These are phyloP conservation scores for Triplophysa siluroides DNA, from an alignment of 2,113 vertebrate genomes.

Conservation along the genomic window DNA sequence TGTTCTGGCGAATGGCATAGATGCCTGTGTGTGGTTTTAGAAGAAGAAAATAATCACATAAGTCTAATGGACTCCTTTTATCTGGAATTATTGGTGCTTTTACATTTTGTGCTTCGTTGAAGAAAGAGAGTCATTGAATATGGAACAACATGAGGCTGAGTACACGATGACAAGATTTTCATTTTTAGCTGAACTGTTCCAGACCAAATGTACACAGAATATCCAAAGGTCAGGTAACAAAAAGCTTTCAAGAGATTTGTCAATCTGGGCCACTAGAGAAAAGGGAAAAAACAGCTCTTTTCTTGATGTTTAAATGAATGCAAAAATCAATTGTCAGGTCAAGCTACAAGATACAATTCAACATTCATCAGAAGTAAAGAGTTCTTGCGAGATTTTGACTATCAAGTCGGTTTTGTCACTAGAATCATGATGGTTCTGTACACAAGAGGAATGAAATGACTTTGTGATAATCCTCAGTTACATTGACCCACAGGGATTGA, in stretches of 20 bases:
- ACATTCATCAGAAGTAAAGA: conserved; percentile 9
- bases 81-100: no score
- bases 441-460: conserved; percentile 27
- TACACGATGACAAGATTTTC: neutral
- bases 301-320: conserved; percentile 19
- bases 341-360: conserved; percentile 7
- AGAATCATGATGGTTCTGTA: conserved; percentile 23
- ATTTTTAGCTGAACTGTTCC: neutral
- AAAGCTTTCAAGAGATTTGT: neutral
- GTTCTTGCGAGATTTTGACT: conserved; percentile 32
- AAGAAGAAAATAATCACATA: no score
- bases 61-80: no score
- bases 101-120: no score
- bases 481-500: conserved; percentile 37
- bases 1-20: no score
- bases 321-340: conserved; percentile 25
- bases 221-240: conserved; percentile 14
- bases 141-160: neutral
- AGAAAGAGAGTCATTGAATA: no score
- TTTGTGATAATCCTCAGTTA: conserved; percentile 39
- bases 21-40: no score
- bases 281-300: neutral
- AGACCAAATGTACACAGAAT: neutral
- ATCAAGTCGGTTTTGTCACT: conserved; percentile 29
- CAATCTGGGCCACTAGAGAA: neutral